These are phyloP conservation scores for Corythaeola cristata DNA, from an alignment of 2,113 vertebrate genomes.

Conservation along the genomic window DNA sequence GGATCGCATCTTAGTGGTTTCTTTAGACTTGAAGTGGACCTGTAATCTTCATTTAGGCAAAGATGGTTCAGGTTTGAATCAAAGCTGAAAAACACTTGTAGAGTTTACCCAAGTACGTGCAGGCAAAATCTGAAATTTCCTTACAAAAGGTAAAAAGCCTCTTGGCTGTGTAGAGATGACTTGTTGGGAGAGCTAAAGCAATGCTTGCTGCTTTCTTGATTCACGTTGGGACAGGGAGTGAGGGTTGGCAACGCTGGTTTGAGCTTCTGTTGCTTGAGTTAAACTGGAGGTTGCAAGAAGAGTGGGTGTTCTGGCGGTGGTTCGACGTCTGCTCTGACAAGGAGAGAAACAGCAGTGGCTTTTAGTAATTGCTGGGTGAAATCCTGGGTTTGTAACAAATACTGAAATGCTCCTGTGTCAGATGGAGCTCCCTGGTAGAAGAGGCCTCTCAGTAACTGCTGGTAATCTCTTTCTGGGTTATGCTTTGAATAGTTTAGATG, in stretches of 20 bases:
- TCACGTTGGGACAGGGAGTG: rapidly evolving
- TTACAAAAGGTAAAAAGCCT: not conserved
- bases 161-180: rapidly evolving
- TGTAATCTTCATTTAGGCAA: not conserved
- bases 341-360: not conserved
- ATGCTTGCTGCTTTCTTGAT: not conserved
- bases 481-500: not conserved
- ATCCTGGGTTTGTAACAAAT: not conserved
- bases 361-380: not conserved
- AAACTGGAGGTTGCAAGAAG: not conserved
- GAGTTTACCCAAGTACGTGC: not conserved
- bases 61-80: not conserved
- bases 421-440: not conserved
- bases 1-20: not conserved
- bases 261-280: rapidly evolving
- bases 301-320: not conserved
- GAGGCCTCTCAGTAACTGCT: not conserved
- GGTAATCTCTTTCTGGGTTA: not conserved
- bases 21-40: not conserved
- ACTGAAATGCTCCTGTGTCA: not conserved
- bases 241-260: not conserved
- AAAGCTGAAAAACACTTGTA: not conserved
- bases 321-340: rapidly evolving
- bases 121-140: not conserved
- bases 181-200: not conserved